Percentiles rank a stretch among this genome's conserved stretches.
Evolutionary conservation across 2,113 vertebrate genomes (phyloP).

Genomic region (Pseudorectes ferrugineus): DNA sequence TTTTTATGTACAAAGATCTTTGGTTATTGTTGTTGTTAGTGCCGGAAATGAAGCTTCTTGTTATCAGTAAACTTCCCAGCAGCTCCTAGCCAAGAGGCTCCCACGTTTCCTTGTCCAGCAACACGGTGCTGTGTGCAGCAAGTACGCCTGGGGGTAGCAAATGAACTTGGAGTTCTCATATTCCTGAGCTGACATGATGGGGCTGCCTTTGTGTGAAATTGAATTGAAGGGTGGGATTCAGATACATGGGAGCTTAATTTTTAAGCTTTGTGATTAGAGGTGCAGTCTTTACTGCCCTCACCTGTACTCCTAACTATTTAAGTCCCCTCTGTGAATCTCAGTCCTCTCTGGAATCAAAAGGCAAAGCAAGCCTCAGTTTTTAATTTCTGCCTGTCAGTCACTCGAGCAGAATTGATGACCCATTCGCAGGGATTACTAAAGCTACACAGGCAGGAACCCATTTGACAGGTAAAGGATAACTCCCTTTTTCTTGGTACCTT

Average conservation of each 20-base stretch:
- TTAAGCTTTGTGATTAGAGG: background rate
- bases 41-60: slow-evolving; percentile 37
- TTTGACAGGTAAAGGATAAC: slow-evolving; percentile 50
- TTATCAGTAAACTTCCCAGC: background rate
- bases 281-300: background rate
- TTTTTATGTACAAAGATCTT: background rate
- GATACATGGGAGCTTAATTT: background rate
- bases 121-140: background rate
- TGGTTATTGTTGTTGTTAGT: background rate
- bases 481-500: slow-evolving; percentile 74
- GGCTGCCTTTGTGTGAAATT: background rate
- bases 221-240: background rate
- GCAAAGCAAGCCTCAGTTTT: background rate
- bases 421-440: background rate
- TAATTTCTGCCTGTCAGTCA: slow-evolving; percentile 44
- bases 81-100: background rate
- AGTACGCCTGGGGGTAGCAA: background rate
- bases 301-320: background rate
- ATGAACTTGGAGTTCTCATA: background rate
- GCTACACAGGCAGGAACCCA: background rate
- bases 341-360: background rate
- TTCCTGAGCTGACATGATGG: background rate
- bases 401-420: background rate
- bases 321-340: background rate
- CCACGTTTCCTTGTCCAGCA: background rate